Conservation (phyloP, 2,113 vertebrate species). For the Rhombomys opimus region DNA sequence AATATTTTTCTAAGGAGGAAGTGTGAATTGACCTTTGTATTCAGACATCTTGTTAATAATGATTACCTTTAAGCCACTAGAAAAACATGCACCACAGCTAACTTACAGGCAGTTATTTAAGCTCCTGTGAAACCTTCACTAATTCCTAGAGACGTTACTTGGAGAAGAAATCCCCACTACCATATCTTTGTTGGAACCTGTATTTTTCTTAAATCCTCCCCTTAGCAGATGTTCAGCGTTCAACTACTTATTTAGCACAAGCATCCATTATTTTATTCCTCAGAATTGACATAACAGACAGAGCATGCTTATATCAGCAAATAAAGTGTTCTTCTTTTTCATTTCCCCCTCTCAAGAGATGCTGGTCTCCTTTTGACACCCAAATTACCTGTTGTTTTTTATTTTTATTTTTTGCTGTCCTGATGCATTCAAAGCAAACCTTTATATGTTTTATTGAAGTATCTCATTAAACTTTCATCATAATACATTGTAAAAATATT, state of each 20-base stretch:
- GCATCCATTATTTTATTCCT: constrained; percentile 13
- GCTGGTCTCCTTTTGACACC: neutral
- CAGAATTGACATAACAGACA: neutral
- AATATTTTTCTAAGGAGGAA: neutral
- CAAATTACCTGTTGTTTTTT: neutral
- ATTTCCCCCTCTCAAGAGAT: neutral
- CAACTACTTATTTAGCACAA: constrained; percentile 16
- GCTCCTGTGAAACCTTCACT: neutral
- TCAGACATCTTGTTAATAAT: neutral
- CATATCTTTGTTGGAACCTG: neutral
- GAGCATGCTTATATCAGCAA: constrained; percentile 27
- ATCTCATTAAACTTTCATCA: constrained; percentile 58
- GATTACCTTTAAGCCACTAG: neutral
- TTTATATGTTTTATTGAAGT: constrained; percentile 32
- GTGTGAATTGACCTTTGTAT: neutral
- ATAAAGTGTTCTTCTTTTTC: constrained; percentile 22
- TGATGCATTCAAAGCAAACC: constrained; percentile 2
- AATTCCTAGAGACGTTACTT: neutral
- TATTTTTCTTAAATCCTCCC: neutral
- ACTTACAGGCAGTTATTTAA: neutral
- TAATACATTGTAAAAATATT: constrained; percentile 24
- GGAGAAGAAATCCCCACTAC: neutral
- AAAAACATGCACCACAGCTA: neutral
- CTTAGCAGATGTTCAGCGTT: neutral
- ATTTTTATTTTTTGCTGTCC: constrained; percentile 14